Evolutionary conservation across 2,113 vertebrate species (phyloP), one percentile per base, ranked within the genome.

Genomic region (Channa maculata): DNA sequence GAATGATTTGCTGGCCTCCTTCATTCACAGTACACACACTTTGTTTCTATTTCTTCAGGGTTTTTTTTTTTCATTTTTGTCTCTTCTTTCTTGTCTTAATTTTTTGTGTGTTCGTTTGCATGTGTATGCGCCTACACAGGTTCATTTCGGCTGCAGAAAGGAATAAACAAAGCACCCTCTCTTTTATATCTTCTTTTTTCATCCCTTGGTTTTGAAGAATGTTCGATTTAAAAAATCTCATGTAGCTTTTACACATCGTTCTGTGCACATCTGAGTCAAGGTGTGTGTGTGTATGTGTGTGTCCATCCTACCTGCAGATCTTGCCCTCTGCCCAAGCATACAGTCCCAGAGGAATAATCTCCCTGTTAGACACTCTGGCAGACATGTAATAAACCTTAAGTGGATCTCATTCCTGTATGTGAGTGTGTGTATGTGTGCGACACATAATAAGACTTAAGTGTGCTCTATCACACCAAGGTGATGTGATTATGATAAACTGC

Each of bases 401-500:
- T 90, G 85, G 87, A 84, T 86, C 66, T 74, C 54, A 72, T 71
- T 74, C 65, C 65, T 71, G 65, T 48, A 52, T 39, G n/a, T 37
- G 66, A 55, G 65, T 44, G 12, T 76, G 55, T 68, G 53, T 65
- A 48, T 59, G 24, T 73, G 59, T 71, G 74, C 36, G 69, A 77
- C 59, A 74, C 69, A 75, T 89, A 91, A 91, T 91, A 84, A 83
- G 87, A 75, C 72, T 62, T 84, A 85, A 91, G 88, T 90, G 89
- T 91, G 84, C 81, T 88, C 87, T 75, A 88, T 91, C 86, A 91
- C 84, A 75, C 60, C 58, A 43, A 77, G 79, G 75, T 85, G 89
- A 91, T 88, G 82, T 86, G 89, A 91, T 92, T 92, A 92, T 86
- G 88, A 89, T 91, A 89, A 91, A 91, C 84, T 89, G 82, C 80